Evolutionary conservation across 1,140 invertebrate species (phyloP).

Genomic region (Rhopalosiphum padi): DNA sequence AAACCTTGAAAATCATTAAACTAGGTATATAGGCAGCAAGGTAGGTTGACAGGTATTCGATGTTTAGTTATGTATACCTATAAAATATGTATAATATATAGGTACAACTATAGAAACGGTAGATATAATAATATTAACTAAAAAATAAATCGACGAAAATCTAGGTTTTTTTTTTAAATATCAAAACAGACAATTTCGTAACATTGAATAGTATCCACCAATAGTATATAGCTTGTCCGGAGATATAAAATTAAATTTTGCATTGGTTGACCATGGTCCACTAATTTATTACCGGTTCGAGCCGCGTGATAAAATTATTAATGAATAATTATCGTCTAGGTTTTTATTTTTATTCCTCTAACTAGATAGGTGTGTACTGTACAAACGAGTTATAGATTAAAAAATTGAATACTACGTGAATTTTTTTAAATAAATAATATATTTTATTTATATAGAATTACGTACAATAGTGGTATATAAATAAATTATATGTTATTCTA

Average conservation of each 20-base stretch:
- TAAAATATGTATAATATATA: background rate
- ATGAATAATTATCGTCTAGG: background rate
- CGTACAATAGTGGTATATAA: background rate
- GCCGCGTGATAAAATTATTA: background rate
- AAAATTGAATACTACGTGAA: background rate
- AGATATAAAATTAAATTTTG: background rate
- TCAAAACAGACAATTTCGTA: background rate
- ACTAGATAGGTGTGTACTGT: background rate
- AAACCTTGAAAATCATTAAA: background rate
- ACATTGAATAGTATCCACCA: background rate
- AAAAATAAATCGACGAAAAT: background rate
- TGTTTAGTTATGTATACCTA: background rate
- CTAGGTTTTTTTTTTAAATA: background rate
- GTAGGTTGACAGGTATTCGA: too few relatives aligned
- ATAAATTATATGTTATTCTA: background rate
- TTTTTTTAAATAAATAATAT: background rate
- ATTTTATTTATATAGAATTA: too few relatives aligned
- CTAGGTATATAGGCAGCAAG: background rate
- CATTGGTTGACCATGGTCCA: conserved; percentile 28
- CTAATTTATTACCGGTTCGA: background rate
- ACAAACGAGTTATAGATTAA: background rate
- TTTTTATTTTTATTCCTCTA: background rate
- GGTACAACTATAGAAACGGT: background rate
- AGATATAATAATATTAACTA: background rate
- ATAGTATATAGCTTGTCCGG: background rate